phyloP scores from a whole-genome alignment of 2,797 vertebrate species.

The Apogon talboti region DNA sequence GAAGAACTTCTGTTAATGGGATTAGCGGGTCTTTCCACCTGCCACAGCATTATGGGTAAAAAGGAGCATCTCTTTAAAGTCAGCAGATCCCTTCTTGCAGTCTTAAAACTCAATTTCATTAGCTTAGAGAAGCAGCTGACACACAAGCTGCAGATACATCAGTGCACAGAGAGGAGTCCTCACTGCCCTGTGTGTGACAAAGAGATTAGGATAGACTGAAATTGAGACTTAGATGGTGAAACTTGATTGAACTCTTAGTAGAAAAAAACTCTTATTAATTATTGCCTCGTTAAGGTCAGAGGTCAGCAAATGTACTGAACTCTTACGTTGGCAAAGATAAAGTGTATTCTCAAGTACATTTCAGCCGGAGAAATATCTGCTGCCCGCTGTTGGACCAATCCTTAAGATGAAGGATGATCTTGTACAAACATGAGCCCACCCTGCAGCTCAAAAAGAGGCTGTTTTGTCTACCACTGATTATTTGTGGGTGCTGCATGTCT shows the following conservation, averaged over 20 bases:
- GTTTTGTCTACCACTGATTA: conserved; percentile 47
- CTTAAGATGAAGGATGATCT: conserved; percentile 23
- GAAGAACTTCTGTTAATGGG: conserved; percentile 62
- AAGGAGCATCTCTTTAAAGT: conserved; percentile 55
- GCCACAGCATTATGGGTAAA: conserved; percentile 51
- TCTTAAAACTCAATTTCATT: conserved; percentile 72
- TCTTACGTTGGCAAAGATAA: conserved; percentile 10
- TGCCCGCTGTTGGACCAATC: conserved; percentile 13
- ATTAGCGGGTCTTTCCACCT: conserved; percentile 68
- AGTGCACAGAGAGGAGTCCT: conserved; percentile 17
- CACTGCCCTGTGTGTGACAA: conserved; percentile 14
- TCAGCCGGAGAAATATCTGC: conserved; percentile 31
- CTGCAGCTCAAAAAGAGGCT: conserved; percentile 39
- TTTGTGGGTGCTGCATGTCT: conserved; percentile 40
- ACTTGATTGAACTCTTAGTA: conserved; percentile 6
- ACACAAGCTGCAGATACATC: conserved; percentile 15
- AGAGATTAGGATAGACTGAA: conserved; percentile 36
- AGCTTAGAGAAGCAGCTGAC: conserved; percentile 59
- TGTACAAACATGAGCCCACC: conserved; percentile 46
- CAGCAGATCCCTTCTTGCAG: conserved; percentile 48
- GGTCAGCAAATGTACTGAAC: neutral
- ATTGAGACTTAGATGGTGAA: neutral
- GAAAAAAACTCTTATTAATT: conserved; percentile 8
- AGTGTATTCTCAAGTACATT: conserved; percentile 29
- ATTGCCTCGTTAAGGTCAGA: conserved; percentile 17